Base-by-base conservation (phyloP, 2,113 vertebrate species). In the Sialia sialis region DNA sequence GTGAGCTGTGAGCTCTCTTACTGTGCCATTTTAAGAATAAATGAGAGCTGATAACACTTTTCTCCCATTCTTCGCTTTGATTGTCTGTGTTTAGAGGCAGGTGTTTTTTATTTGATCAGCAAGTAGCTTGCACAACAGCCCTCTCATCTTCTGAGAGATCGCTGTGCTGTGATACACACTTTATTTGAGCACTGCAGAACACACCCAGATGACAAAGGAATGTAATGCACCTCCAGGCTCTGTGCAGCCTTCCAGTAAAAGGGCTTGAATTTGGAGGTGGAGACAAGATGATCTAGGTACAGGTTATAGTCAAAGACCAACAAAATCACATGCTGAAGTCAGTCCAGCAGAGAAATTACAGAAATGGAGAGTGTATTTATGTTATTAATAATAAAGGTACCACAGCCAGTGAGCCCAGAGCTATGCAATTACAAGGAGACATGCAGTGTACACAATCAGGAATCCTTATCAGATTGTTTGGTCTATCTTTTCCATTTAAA, bases 391-490 rank as follows among this genome's bases (percentile, higher is more conserved):
- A 89, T 46, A 81, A 94, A 95, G 94, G 93, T 94, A 75, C 82
- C 12, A 6, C 29, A 86, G 54, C 29, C 72, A 84, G 30, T 49
- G 87, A 89, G 80, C 85, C 55, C 62, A 80, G 82, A 95, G 56
- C 68, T 38, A 72, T 80, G 78, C 77, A 89, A 54, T 95, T 80
- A 76, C 59, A 75, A 81, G 84, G 78, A 97, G 92, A 97, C 97
- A 79, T 29, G 66, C 83, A 96, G 44, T 92, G 64, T 96, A 96
- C 89, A 94, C 93, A 97, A 52, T 43, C 76, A 78, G 78, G 77
- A 90, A 90, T 86, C 86, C 94, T 96, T 97, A 96, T 94, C 91
- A 96, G 94, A 82, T 95, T 96, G 92, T 96, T 97, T 96, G 93
- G 95, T 93, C 93, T 77, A 93, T 95, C 81, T 95, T 96, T 93